Base-by-base conservation (phyloP, 2,888 invertebrate species). In the Mycalesis mineus region DNA sequence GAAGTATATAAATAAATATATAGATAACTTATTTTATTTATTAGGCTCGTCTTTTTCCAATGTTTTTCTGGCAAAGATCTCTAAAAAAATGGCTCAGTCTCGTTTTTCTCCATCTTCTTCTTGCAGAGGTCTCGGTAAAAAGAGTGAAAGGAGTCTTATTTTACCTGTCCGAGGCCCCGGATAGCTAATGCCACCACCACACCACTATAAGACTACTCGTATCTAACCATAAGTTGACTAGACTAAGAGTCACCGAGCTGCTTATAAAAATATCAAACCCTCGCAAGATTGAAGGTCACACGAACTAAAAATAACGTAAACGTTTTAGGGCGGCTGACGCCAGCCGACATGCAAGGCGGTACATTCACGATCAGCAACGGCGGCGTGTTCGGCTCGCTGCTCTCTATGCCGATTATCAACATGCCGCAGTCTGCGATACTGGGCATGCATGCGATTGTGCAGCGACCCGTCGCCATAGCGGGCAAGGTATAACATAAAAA, bases 351-450 rank as follows among this genome's bases (percentile, higher is more conserved):
- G 99, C 98, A 98, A 79, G 99, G 99, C 41, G 99, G 99, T 41
- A 99, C 99, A 15, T 99, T 99, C 81, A 99, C 99, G 40, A 97
- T 99, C 74, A 98, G 98, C 78, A 99, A 99, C 76, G 99, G 99
- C 22, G 99, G 99, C 14, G 99, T 99, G 0, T 99, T 99, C 82
- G 99, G 99, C 55, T 98, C 98, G 0, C 87, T 99, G 51, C 91
- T 97, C 90, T 99, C 99, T 48, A 99, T 99, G 57, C 99, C 99
- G 1, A 99, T 99, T 77, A 99, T 99, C 71, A 99, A 99, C 90
- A 96, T 98, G 65, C 99, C 99, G 2, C 99, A 99, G 88, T 98
- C 98, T 36, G 96, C 99, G 62, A 99, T 99, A 74, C 91, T 99
- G 57, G 99, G 99, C 68, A 99, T 99, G 99, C 98, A 99, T 83